A percentile compares a stretch with the other conserved stretches of the same genome.
phyloP scores from a whole-genome alignment of 2,113 vertebrate species.

The Lutjanus erythropterus region DNA sequence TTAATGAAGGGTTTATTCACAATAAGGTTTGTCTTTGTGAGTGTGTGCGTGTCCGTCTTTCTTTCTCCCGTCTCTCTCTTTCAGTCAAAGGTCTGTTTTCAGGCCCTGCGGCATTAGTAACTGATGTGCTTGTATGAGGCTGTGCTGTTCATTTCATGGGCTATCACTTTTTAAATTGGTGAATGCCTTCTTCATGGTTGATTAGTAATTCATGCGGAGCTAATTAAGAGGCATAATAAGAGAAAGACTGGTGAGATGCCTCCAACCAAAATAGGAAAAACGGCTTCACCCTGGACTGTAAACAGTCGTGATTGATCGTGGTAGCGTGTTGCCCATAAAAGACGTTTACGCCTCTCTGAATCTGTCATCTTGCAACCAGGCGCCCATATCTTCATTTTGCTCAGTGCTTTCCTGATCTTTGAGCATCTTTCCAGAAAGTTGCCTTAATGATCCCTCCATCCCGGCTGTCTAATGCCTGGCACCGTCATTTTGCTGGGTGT shows the following conservation, averaged over 20 bases:
- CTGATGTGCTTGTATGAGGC: constrained; percentile 74
- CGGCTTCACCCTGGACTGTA: constrained; percentile 63
- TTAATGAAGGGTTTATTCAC: constrained; percentile 81
- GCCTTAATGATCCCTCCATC: constrained; percentile 70
- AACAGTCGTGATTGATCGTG: constrained; percentile 72
- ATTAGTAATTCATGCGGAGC: constrained; percentile 86
- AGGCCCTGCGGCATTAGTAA: constrained; percentile 71
- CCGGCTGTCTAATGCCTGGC: constrained; percentile 58
- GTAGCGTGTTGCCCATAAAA: constrained; percentile 38
- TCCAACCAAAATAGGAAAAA: constrained; percentile 68
- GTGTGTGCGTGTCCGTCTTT: constrained; percentile 21
- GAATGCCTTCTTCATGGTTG: constrained; percentile 85
- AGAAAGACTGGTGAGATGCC: constrained; percentile 77
- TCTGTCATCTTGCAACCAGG: constrained; percentile 47
- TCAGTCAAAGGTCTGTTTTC: constrained; percentile 66
- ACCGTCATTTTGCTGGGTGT: constrained; percentile 60
- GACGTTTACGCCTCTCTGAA: constrained; percentile 41
- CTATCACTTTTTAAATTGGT: constrained; percentile 87
- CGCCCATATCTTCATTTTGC: constrained; percentile 58
- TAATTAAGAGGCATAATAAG: constrained; percentile 87
- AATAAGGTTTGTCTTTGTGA: constrained; percentile 59
- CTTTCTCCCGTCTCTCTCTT: constrained; percentile 28
- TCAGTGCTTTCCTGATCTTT: constrained; percentile 56
- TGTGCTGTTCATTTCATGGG: constrained; percentile 85
- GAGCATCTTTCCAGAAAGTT: constrained; percentile 76